These are phyloP conservation scores for Phortica okadai DNA, from an alignment of 2,888 invertebrate genomes.

Conservation along the genomic window DNA sequence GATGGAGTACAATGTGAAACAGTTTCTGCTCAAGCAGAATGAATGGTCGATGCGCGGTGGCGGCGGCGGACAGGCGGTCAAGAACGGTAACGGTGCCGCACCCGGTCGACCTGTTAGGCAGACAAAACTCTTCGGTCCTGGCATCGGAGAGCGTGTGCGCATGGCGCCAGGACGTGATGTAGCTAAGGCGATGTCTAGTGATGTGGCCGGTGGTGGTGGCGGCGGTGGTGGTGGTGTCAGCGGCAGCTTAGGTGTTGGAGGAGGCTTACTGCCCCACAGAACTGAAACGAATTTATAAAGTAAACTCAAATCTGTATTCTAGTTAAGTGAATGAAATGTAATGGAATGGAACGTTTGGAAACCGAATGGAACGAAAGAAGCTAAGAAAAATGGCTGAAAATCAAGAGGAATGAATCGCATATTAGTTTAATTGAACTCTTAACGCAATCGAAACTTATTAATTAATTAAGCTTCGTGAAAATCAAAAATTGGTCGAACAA, in stretches of 20 bases:
- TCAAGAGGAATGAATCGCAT: neutral
- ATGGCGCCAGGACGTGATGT: conserved; percentile 7
- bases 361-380: neutral
- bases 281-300: conserved; percentile 77
- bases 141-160: conserved; percentile 18
- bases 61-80: conserved; percentile 40
- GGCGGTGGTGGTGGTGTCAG: neutral
- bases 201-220: neutral
- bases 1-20: conserved; percentile 88
- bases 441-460: neutral
- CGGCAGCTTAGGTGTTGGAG: conserved; percentile 43
- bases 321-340: conserved; percentile 33
- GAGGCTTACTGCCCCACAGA: conserved; percentile 70
- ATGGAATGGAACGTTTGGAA: neutral
- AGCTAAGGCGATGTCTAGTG: neutral
- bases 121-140: conserved; percentile 16
- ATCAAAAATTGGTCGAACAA: neutral
- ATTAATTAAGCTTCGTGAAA: neutral
- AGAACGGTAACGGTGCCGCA: neutral
- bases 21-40: conserved; percentile 81
- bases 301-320: neutral
- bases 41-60: conserved; percentile 75
- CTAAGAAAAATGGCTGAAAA: neutral
- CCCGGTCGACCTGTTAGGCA: conserved; percentile 22
- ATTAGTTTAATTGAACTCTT: neutral